Conservation (phyloP, 2,113 vertebrate genomes). For the Entelurus aequoreus region DNA sequence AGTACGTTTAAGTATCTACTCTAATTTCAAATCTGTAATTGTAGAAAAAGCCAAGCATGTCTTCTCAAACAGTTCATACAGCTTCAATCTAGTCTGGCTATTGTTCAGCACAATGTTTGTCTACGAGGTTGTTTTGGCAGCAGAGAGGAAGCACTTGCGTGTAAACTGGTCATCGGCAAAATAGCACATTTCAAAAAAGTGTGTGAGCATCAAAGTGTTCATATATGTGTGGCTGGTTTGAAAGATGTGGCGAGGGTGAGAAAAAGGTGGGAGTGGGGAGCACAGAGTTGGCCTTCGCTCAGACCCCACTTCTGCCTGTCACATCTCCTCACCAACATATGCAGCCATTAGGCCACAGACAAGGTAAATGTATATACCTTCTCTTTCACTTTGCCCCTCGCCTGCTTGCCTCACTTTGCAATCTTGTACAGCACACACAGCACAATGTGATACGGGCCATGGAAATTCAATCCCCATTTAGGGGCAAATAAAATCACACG, state of each 20-base stretch:
- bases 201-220: constrained; percentile 16
- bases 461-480: constrained; percentile 76
- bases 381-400: constrained; percentile 55
- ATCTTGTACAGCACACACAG: constrained; percentile 74
- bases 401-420: constrained; percentile 58
- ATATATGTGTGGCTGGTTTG: constrained; percentile 38
- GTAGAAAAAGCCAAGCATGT: constrained; percentile 40
- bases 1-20: constrained; percentile 25
- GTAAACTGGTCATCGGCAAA: constrained; percentile 65
- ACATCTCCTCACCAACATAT: constrained; percentile 77
- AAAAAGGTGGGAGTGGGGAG: constrained; percentile 29
- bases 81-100: constrained; percentile 61
- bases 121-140: constrained; percentile 62
- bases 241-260: constrained; percentile 44
- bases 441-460: constrained; percentile 74
- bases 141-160: constrained; percentile 46
- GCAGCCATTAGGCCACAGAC: constrained; percentile 74
- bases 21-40: constrained; percentile 36
- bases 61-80: constrained; percentile 52
- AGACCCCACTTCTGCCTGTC: constrained; percentile 75
- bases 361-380: constrained; percentile 74
- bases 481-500: constrained; percentile 71
- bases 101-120: constrained; percentile 66
- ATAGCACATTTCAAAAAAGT: constrained; percentile 38
- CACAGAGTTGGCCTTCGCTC: constrained; percentile 67